Conservation (phyloP, 2,797 vertebrate genomes). For the Melanotaenia maccullochi region DNA sequence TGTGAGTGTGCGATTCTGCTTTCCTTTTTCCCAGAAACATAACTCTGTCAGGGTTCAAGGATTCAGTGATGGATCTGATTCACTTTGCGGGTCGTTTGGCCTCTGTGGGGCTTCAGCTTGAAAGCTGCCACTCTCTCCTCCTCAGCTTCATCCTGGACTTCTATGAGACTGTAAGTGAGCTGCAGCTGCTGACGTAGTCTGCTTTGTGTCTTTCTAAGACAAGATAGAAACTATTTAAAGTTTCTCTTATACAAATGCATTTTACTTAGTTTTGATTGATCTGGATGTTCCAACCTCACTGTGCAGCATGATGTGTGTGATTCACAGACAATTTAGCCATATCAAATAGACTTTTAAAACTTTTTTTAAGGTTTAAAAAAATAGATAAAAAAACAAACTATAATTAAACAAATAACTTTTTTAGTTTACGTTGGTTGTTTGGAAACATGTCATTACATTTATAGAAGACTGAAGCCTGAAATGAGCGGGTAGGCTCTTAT, state of each 20-base stretch:
- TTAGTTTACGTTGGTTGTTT: background rate
- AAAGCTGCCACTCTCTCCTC: slow-evolving; percentile 85
- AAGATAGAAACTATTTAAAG: background rate
- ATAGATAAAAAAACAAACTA: background rate
- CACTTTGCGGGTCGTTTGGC: slow-evolving; percentile 88
- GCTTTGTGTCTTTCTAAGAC: background rate
- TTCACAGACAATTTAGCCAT: background rate
- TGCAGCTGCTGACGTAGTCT: background rate
- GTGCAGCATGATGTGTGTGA: background rate
- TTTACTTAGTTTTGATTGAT: background rate
- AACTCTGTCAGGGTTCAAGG: slow-evolving; percentile 86
- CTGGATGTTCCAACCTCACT: background rate
- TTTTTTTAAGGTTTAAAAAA: background rate
- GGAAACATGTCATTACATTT: slow-evolving; percentile 3
- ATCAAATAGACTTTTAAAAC: background rate
- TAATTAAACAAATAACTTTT: background rate
- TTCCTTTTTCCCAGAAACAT: slow-evolving; percentile 82
- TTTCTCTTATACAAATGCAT: background rate
- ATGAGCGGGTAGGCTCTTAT: background rate
- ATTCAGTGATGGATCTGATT: slow-evolving; percentile 87
- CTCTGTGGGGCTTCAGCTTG: slow-evolving; percentile 84
- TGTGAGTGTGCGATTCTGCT: slow-evolving; percentile 18
- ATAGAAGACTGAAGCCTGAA: background rate
- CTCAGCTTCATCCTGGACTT: slow-evolving; percentile 92
- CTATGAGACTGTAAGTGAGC: slow-evolving; percentile 88